Evolutionary conservation across 2,888 invertebrate genomes (phyloP), one percentile per base, ranked within the genome.

Genomic region (Pheosia tremula): DNA sequence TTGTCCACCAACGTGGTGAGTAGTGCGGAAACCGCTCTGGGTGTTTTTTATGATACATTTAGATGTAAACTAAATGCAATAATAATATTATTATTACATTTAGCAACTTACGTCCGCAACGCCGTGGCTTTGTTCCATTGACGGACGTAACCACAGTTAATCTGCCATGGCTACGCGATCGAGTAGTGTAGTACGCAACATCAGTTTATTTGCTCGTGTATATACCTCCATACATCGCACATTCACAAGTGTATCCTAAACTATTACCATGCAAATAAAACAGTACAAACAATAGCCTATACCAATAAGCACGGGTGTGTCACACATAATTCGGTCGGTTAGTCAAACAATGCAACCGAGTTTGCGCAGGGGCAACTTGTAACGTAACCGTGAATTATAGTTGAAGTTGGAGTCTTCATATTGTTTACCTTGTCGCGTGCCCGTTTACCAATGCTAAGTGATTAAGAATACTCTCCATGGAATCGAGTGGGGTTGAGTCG

Each of bases 361-460:
- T 85, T 87, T 84, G 85, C 84, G 75, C 78, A 82, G 70, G 68
- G 71, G 66, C 74, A 78, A 77, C 74, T 80, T 77, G 81, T 84
- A 81, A 82, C 75, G 82, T 79, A 78, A 75, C 79, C 80, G 82
- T 93, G 91, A 93, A 84, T 93, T 93, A 93, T 92, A 86, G 93
- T 85, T 82, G 86, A 91, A 94, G 87, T 94, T 91, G 82, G 85
- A 83, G 82, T 87, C 89, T 87, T 93, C 92, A 91, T 92, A 93
- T 91, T 93, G 93, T 93, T 93, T 93, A 92, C 93, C 92, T 91
- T 92, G 93, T 92, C 92, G 87, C 83, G 86, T 80, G 81, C 85
- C 80, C 89, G 87, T 86, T 88, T 88, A 88, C 90, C 90, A 89
- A 88, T 92, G 90, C 88, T 91, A 93, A 93, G 92, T 93, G 93